Percentiles rank a stretch among this genome's conserved stretches.
These are phyloP conservation scores for Rhinatrema bivittatum DNA, from an alignment of 2,797 vertebrate genomes.

Conservation along the genomic window DNA sequence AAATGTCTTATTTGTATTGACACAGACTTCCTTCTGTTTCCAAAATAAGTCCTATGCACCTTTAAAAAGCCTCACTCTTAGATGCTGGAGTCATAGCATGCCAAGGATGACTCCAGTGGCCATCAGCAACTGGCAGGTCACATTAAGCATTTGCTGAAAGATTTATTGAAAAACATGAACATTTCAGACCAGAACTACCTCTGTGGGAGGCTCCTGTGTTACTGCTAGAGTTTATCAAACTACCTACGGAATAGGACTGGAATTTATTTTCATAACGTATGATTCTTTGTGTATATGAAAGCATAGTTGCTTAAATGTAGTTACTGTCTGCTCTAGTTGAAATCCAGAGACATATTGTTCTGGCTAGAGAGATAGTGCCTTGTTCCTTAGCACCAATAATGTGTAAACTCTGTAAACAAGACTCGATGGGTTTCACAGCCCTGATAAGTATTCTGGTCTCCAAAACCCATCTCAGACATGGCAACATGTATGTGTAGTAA, in stretches of 20 bases:
- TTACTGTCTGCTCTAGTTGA: too few species aligned
- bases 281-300: too few species aligned
- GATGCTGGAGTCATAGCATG: background rate
- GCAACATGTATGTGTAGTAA: too few species aligned
- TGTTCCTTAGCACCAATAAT: too few species aligned
- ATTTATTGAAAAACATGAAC: constrained; percentile 49
- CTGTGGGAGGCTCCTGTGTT: constrained; percentile 13
- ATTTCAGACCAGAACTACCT: constrained; percentile 51
- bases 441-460: too few species aligned
- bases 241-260: constrained; percentile 20
- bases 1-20: too few species aligned
- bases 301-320: too few species aligned
- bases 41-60: background rate
- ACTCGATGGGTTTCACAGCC: too few species aligned
- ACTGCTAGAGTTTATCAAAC: constrained; percentile 6
- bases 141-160: constrained; percentile 58
- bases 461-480: too few species aligned
- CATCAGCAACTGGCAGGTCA: constrained; percentile 55
- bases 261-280: constrained; percentile 5
- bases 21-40: constrained; percentile 2
- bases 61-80: background rate
- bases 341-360: too few species aligned
- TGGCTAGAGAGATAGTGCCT: too few species aligned
- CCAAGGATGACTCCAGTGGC: constrained; percentile 21
- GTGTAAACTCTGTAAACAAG: too few species aligned